Base-by-base conservation (phyloP, 2,888 invertebrate species). In the Anoplius nigerrimus region DNA sequence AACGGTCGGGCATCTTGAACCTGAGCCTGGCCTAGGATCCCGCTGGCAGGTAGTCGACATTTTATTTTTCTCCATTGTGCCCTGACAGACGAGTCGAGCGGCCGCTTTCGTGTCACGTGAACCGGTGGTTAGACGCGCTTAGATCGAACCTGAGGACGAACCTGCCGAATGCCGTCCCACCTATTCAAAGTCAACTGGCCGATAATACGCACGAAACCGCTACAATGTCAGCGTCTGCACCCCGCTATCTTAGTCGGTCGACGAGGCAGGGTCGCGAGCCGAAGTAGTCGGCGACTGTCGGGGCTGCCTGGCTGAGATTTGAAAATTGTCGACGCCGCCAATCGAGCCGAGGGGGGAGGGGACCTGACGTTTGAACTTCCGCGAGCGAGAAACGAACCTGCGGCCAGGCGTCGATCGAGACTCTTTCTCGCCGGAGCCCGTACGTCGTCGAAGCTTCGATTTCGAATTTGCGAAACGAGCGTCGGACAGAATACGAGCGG, bases 11-110 rank as follows among this genome's bases (percentile, higher is more conserved):
- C 66, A 62, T 69, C 62, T 69, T 53, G 27, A 64, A 74, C 72
- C 53, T 54, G 69, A 53, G 63, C 24, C 62, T 2, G 43, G 21
- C 27, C 42, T 20, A 57, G 59, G 62, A 70, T 42, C 54, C n/a
- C 43, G 45, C 66, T 18, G 71, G 72, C 75, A 78, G 72, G 78
- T 78, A 78, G 76, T 78, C 59, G 68, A 58, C 58, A 51, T 64
- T 51, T 68, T 69, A 55, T 13, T 43, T 66, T 54, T 51, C 57
- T 62, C 62, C 52, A 16, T 54, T 51, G 3, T 8, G 15, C 34
- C 60, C 16, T 59, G 65, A 67, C 57, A 66, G 57, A 24, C 43
- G 53, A 45, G 43, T 43, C 54, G 45, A 24, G 18, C 24, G 22
- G 20, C 34, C 24, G n/a, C 6, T 13, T 8, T 34, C 34, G 34